Base-by-base conservation (phyloP, 1,140 invertebrate species). In the Psix sp. region DNA sequence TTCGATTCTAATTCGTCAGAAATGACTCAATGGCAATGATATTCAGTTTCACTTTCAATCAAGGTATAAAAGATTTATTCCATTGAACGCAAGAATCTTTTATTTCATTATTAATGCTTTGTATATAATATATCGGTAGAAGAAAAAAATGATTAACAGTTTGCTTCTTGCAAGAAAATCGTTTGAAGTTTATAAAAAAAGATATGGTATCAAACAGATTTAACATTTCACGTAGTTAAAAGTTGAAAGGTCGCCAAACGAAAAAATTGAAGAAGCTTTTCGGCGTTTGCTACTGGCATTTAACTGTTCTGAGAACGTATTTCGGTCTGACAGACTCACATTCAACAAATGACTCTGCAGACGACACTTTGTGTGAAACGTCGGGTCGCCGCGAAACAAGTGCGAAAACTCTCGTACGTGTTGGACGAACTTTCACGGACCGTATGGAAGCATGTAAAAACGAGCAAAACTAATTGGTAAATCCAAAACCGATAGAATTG, bases 341-440 rank as follows among this genome's bases (percentile, higher is more conserved):
- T 43, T 45, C 45, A 74, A 74, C 63, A 67, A 74, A 63, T 74
- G 39, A 70, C 54, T 59, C 73, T 76, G 66, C 62, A 60, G 66
- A 70, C 66, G 66, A 76, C 73, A 70, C 66, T 71, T 76, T 70
- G 60, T 68, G 48, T 70, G 66, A 75, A 75, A 70, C 60, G 59
- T 67, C 54, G 63, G 51, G 38, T 63, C 39, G 43, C 49, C 33
- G 17, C 18, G 65, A 68, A 65, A 68, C 72, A 65, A 59, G 72
- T 70, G 73, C 48, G 65, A 70, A 70, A 70, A 66, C 59, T 49
- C 42, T 9, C 26, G 31, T 51, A 54, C 65, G 20, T 46, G 71
- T 63, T 56, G 45, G 24, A 46, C 18, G 59, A 74, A 70, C 57
- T 65, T 65, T 54, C 51, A 52, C 57, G 57, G 48, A 51, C 39